Evolutionary conservation across 2,113 vertebrate genomes (phyloP), one percentile per base, ranked within the genome.

Genomic region (Xerus inauris): DNA sequence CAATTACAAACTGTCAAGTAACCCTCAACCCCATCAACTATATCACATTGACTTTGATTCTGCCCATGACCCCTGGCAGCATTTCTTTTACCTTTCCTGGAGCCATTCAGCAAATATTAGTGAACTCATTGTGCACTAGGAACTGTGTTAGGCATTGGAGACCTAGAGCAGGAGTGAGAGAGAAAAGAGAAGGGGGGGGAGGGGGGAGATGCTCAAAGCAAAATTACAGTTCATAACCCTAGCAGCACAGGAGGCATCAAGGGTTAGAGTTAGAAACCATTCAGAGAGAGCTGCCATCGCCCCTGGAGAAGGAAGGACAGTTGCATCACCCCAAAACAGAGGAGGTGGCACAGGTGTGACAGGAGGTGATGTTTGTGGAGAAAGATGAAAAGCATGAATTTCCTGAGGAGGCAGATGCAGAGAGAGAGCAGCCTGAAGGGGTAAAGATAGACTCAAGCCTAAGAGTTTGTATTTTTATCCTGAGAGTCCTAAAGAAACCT

Each of bases 1-100:
- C n/a, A n/a, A 69, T 90, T 67, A 92, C 64, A 82, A 94, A 85
- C 79, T 77, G 42, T 94, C 87, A 87, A 65, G 95, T 73, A 72
- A 26, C 10, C 59, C 26, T 80, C 79, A 86, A 89, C 13, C 28
- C 42, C 49, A 73, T 20, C 86, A 81, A 94, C 76, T 7, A 12
- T 49, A 59, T 24, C 12, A 59, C 79, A 62, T 26, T 16, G 42
- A 88, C 54, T n/a, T 79, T 76, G 59, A 82, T 49, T 91, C 69
- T 75, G 12, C 65, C 47, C 87, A 65, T 19, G 76, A 24, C 79
- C 49, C 54, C 79, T 77, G 82, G 42, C 71, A 67, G 38, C 40
- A 28, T 82, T 79, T 30, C 40, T 92, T 72, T 81, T 12, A n/a
- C 35, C 65, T 85, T 87, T 94, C 47, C 51, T 35, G 64, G 86